These are phyloP conservation scores for Altica lythri DNA, from an alignment of 2,888 invertebrate species.

Conservation along the genomic window DNA sequence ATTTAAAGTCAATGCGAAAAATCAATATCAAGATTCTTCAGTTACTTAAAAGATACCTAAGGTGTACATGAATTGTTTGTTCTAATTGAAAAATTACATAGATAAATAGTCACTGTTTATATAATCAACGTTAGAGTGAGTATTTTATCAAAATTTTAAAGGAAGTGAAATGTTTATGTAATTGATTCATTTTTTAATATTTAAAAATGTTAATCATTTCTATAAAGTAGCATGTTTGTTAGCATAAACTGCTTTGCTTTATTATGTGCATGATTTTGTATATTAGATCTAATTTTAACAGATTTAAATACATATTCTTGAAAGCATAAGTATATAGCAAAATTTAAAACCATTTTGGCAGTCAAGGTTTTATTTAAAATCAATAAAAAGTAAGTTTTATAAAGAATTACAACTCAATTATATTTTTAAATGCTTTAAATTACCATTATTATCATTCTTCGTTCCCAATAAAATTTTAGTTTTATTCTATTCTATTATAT, in stretches of 20 bases:
- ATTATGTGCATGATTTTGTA: constrained; percentile 22
- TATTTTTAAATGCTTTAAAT: too few relatives aligned
- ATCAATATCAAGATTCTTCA: constrained; percentile 34
- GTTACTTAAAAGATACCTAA: constrained; percentile 6
- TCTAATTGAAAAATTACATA: background rate
- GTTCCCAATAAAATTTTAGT: too few relatives aligned
- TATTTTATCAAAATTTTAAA: too few relatives aligned
- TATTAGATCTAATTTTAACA: constrained; percentile 26
- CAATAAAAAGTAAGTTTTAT: constrained; percentile 2
- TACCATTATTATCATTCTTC: too few relatives aligned
- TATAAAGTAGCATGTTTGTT: constrained; percentile 27
- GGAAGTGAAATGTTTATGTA: too few relatives aligned
- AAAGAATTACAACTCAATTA: too few relatives aligned
- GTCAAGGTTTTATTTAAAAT: constrained; percentile 12
- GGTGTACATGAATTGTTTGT: constrained; percentile 3
- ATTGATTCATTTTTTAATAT: too few relatives aligned
- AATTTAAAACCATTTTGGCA: background rate
- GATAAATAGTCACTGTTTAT: background rate
- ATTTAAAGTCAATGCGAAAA: constrained; percentile 29
- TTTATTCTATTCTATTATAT: too few relatives aligned
- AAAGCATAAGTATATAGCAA: background rate
- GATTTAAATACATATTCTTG: background rate
- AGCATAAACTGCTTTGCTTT: constrained; percentile 24
- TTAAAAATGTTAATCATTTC: constrained; percentile 4
- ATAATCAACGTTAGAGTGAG: too few relatives aligned